These are phyloP conservation scores for Dolichopus griseipennis DNA, from an alignment of 2,888 invertebrate genomes.

Conservation along the genomic window DNA sequence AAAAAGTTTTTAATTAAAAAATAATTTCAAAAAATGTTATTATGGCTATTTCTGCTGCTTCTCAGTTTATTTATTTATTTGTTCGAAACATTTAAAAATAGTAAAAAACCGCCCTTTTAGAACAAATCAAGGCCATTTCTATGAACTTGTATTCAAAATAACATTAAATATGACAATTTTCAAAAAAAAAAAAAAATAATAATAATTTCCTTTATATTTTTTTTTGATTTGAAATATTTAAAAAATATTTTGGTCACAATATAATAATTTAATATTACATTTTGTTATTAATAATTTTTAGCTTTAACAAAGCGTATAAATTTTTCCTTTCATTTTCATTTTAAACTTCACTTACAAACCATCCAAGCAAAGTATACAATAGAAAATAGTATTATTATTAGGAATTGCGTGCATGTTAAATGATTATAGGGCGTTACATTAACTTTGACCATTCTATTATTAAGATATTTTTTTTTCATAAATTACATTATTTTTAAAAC, in stretches of 20 bases:
- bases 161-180: no score
- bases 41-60: no score
- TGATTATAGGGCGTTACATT: constrained; percentile 6
- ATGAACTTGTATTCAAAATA: background rate
- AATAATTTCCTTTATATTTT: background rate
- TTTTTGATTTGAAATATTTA: background rate
- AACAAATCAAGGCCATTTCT: constrained; percentile 4
- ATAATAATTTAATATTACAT: background rate
- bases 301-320: constrained; percentile 1
- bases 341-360: background rate
- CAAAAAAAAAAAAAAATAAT: no score
- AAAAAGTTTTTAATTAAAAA: no score
- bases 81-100: no score
- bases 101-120: background rate
- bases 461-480: background rate
- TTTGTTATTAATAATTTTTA: background rate
- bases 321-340: background rate
- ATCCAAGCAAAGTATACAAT: no score
- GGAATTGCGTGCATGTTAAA: background rate
- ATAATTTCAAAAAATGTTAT: no score
- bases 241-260: constrained; percentile 2
- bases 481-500: background rate
- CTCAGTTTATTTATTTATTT: no score
- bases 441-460: constrained; percentile 4
- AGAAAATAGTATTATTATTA: background rate